phyloP scores from a whole-genome alignment of 2,797 vertebrate genomes.

The Numenius phaeopus region DNA sequence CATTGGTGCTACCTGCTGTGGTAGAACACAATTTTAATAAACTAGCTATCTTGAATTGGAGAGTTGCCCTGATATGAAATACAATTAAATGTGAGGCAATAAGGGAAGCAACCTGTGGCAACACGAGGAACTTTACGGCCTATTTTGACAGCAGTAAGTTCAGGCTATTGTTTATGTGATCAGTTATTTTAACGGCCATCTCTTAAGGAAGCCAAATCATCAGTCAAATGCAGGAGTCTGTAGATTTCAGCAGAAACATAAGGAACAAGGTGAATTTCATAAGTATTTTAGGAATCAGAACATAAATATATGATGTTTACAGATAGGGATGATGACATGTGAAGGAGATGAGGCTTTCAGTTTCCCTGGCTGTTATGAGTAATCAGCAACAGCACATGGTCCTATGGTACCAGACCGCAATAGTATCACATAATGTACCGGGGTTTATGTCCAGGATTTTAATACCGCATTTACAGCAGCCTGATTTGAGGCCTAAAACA shows the following conservation, averaged over 20 bases:
- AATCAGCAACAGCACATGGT: neutral
- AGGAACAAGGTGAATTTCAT: neutral
- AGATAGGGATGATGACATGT: neutral
- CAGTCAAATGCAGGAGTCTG: neutral
- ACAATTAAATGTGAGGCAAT: neutral
- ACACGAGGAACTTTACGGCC: neutral
- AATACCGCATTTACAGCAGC: neutral
- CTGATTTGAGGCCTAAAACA: neutral
- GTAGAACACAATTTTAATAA: neutral
- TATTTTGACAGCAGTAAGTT: neutral
- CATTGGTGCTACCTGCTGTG: neutral
- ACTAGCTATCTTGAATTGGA: neutral
- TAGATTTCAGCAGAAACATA: neutral
- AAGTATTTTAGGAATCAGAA: neutral
- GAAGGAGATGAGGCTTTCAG: neutral
- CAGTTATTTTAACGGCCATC: neutral
- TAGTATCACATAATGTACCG: fast-evolving
- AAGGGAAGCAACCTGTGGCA: neutral
- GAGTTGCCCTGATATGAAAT: neutral
- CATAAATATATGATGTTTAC: neutral
- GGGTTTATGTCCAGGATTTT: neutral
- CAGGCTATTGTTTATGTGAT: neutral
- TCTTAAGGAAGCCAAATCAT: neutral
- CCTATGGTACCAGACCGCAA: neutral
- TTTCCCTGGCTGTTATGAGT: fast-evolving